Evolutionary conservation across 2,113 vertebrate species (phyloP).

Genomic region (Eptesicus fuscus): DNA sequence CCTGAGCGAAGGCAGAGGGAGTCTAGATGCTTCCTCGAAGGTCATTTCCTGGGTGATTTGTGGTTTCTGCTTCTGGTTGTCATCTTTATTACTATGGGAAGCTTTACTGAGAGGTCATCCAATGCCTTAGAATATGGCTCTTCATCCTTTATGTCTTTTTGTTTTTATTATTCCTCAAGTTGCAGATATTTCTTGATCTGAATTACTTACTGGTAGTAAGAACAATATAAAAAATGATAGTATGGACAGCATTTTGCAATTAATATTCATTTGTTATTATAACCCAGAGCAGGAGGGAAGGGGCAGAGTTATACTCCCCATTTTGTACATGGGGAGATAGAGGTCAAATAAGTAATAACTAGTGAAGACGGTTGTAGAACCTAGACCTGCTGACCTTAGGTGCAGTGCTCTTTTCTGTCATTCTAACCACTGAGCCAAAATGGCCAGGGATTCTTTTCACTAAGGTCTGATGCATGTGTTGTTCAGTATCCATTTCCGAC

Average conservation of each 20-base stretch:
- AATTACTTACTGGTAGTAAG: neutral
- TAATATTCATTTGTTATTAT: neutral
- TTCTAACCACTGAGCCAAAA: too few relatives aligned
- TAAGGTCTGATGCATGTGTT: neutral
- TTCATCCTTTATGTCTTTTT: neutral
- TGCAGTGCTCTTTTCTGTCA: neutral
- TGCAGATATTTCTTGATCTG: neutral
- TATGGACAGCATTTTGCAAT: neutral
- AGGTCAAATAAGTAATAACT: neutral
- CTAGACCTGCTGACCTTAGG: neutral
- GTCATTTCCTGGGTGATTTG: neutral
- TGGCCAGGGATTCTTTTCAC: neutral
- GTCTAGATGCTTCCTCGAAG: neutral
- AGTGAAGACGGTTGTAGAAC: neutral
- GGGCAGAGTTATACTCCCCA: neutral
- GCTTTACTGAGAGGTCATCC: neutral
- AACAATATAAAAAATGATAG: neutral
- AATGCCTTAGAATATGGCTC: neutral
- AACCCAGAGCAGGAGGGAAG: neutral
- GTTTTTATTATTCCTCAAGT: neutral
- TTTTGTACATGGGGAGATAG: neutral
- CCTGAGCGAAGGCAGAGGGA: neutral
- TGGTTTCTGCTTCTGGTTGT: neutral
- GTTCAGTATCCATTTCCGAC: neutral
- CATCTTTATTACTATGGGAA: neutral